A percentile compares a stretch with the other conserved stretches of the same genome.
These are phyloP conservation scores for Varanus komodoensis DNA, from an alignment of 2,113 vertebrate genomes.

Conservation along the genomic window DNA sequence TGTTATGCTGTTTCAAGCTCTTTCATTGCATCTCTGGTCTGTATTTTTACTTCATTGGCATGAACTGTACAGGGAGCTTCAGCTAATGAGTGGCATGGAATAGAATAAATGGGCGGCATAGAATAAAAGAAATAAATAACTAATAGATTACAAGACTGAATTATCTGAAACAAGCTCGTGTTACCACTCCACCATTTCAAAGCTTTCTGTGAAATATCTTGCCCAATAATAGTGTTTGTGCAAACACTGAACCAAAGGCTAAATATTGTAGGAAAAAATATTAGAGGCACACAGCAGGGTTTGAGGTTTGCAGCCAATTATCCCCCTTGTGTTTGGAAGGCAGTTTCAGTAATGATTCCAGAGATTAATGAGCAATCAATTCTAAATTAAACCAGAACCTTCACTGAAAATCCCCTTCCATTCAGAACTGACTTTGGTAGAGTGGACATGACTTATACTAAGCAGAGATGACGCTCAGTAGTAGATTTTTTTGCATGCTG, in stretches of 20 bases:
- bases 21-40: no score
- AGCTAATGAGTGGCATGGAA: no score
- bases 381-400: slow-evolving; percentile 79
- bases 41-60: no score
- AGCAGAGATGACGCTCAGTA: slow-evolving; percentile 71
- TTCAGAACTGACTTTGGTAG: slow-evolving; percentile 56
- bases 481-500: slow-evolving; percentile 66
- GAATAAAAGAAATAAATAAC: no score
- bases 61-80: no score
- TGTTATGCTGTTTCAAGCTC: no score
- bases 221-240: slow-evolving; percentile 75
- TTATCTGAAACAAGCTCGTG: slow-evolving; percentile 51
- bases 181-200: slow-evolving; percentile 65
- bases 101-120: no score
- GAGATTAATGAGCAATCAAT: slow-evolving; percentile 83
- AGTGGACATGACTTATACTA: slow-evolving; percentile 63
- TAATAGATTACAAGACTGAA: slow-evolving; percentile 53
- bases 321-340: slow-evolving; percentile 80
- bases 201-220: slow-evolving; percentile 77
- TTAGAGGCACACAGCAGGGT: slow-evolving; percentile 76
- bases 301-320: slow-evolving; percentile 75
- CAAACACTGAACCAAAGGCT: slow-evolving; percentile 80
- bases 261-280: slow-evolving; percentile 78
- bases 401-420: slow-evolving; percentile 66
- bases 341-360: slow-evolving; percentile 78